Base-by-base conservation (phyloP, 2,888 invertebrate species). In the Ecliptopera silaceata region DNA sequence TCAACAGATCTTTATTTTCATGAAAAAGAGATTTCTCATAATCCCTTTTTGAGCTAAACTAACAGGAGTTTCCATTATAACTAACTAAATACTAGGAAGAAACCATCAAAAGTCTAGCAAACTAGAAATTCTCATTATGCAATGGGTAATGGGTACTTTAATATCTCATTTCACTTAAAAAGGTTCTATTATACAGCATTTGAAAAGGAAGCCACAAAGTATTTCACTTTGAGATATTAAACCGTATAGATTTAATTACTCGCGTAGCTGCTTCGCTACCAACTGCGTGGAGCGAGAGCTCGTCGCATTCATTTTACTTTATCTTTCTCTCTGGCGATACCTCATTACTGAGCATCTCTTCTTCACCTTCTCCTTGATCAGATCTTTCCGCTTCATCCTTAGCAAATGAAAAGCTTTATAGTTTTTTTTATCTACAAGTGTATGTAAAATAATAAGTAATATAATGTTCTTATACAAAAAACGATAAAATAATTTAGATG, bases 231-330 rank as follows among this genome's bases (percentile, higher is more conserved):
- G 55, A 56, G 63, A 65, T 57, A 56, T 65, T 58, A 58, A 59
- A 59, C 42, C 43, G 43, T 59, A 54, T 59, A 50, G 61, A 63
- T 61, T 65, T 65, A 65, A 65, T 65, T 61, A 63, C 61, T 61
- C 31, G 48, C 54, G 46, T 43, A 55, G 50, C 51, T n/a, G 13
- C 39, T 45, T 20, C 48, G 50, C 56, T 53, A 44, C 41, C 41
- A 20, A 42, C 61, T 39, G 57, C 32, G 48, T 48, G 51, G 34
- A 41, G 17, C 12, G 13, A 31, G 50, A 49, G 48, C 22, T 26
- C 13, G 11, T 12, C 10, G 48, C 29, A 15, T 17, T 6, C 11
- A 17, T 36, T 44, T 43, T 11, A 12, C 18, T 4, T 13, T 13
- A 8, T 29, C 2, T 29, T 10, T 3, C 11, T 4, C 0, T 29